Evolutionary conservation across 2,113 vertebrate genomes (phyloP).

Genomic region (Geococcyx californianus): DNA sequence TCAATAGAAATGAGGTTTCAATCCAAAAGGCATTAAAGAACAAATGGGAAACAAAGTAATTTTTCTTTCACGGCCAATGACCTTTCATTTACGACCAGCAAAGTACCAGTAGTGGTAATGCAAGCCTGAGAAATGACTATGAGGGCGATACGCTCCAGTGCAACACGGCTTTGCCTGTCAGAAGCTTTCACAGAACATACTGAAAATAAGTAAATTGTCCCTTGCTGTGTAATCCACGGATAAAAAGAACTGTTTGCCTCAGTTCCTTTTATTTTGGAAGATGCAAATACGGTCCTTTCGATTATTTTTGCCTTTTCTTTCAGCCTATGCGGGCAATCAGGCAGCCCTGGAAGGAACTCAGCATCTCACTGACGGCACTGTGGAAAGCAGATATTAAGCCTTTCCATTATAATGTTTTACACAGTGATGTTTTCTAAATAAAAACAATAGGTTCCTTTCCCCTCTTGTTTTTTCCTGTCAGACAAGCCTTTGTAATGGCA

Average conservation of each 20-base stretch:
- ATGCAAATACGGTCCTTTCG: background rate
- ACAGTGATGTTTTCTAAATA: background rate
- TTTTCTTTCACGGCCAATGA: background rate
- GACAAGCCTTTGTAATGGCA: background rate
- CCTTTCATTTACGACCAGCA: background rate
- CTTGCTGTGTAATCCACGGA: background rate
- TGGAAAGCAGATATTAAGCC: background rate
- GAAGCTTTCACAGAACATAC: background rate
- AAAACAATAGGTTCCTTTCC: background rate
- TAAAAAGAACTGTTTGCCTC: background rate
- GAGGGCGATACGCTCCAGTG: background rate
- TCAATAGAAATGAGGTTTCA: constrained; percentile 4
- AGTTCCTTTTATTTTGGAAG: background rate
- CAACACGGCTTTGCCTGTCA: background rate
- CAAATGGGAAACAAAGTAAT: background rate
- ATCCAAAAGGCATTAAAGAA: background rate
- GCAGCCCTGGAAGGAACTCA: background rate
- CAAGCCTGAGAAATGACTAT: background rate
- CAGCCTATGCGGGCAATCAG: background rate
- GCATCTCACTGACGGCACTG: background rate
- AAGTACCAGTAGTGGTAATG: background rate
- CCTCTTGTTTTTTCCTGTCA: background rate
- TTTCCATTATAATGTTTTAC: background rate
- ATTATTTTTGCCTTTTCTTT: background rate
- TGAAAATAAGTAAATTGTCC: background rate